phyloP scores from a whole-genome alignment of 2,888 invertebrate genomes.

The Euplagia quadripunctaria region DNA sequence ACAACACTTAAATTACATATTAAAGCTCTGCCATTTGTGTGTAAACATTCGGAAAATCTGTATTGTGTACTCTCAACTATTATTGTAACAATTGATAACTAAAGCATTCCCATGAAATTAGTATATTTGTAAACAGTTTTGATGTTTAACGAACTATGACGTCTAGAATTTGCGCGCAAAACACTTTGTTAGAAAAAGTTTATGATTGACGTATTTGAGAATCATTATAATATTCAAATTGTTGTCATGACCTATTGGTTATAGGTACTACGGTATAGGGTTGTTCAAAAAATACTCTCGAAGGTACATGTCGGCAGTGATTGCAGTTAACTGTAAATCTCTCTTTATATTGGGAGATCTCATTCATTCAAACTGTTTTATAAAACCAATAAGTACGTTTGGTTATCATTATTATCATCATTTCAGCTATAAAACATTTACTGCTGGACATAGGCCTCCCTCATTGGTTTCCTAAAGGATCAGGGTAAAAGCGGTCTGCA shows the following conservation, averaged over 20 bases:
- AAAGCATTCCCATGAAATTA: background rate
- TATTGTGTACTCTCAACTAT: background rate
- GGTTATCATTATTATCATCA: too few relatives aligned
- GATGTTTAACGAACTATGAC: background rate
- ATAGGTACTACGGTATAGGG: background rate
- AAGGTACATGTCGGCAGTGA: too few relatives aligned
- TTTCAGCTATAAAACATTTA: too few relatives aligned
- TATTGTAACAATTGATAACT: background rate
- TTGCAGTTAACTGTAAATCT: too few relatives aligned
- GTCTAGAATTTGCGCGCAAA: background rate
- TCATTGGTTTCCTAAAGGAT: too few relatives aligned
- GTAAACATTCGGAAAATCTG: background rate
- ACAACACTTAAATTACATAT: background rate
- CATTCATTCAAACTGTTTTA: too few relatives aligned
- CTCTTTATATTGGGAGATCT: too few relatives aligned
- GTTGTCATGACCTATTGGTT: background rate
- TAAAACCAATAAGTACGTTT: too few relatives aligned
- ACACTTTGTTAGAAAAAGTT: background rate
- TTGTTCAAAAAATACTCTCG: background rate
- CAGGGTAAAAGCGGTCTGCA: too few relatives aligned
- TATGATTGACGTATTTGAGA: background rate
- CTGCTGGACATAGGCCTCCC: too few relatives aligned
- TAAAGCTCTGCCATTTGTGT: background rate
- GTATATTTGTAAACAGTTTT: background rate
- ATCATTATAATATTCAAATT: background rate